Percentiles rank a stretch among this genome's conserved stretches.
Evolutionary conservation across 2,888 invertebrate species (phyloP).

Genomic region (Acleris holmiana): DNA sequence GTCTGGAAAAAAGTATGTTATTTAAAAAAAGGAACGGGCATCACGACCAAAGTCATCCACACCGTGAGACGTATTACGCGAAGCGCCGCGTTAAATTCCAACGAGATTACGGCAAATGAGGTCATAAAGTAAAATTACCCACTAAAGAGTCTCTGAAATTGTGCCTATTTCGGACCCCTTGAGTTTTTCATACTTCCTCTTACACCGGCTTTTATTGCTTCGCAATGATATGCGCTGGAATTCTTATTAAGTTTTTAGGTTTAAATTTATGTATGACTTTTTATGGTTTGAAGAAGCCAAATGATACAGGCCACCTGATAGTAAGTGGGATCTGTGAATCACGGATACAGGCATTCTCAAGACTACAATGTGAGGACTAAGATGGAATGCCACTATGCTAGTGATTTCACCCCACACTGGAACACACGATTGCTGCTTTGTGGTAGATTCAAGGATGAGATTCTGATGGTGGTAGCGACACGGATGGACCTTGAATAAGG

Average conservation of each 20-base stretch:
- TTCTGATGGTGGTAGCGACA: too few species aligned
- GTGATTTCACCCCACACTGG: too few species aligned
- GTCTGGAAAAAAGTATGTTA: neutral
- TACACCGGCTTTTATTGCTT: slow-evolving; percentile 26
- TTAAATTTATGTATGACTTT: neutral
- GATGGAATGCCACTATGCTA: too few species aligned
- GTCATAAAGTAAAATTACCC: slow-evolving; percentile 59
- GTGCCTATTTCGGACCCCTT: slow-evolving; percentile 41
- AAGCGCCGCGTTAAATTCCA: slow-evolving; percentile 58
- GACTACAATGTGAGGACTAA: too few species aligned
- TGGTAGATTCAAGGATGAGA: too few species aligned
- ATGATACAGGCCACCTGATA: neutral
- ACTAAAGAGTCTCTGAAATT: slow-evolving; percentile 46
- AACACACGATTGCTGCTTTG: too few species aligned
- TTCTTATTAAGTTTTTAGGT: slow-evolving; percentile 31
- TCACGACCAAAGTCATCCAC: slow-evolving; percentile 35
- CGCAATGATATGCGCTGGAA: slow-evolving; percentile 31
- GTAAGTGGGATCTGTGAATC: too few species aligned
- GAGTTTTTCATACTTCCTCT: slow-evolving; percentile 27
- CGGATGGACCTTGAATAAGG: too few species aligned
- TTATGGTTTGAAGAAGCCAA: neutral
- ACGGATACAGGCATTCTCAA: too few species aligned
- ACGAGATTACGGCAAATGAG: slow-evolving; percentile 57
- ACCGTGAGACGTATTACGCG: slow-evolving; percentile 47
- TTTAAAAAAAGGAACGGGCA: slow-evolving; percentile 39